Evolutionary conservation across 1,140 invertebrate species (phyloP), one percentile per base, ranked within the genome.

Genomic region (Drosophila malerkotliana): DNA sequence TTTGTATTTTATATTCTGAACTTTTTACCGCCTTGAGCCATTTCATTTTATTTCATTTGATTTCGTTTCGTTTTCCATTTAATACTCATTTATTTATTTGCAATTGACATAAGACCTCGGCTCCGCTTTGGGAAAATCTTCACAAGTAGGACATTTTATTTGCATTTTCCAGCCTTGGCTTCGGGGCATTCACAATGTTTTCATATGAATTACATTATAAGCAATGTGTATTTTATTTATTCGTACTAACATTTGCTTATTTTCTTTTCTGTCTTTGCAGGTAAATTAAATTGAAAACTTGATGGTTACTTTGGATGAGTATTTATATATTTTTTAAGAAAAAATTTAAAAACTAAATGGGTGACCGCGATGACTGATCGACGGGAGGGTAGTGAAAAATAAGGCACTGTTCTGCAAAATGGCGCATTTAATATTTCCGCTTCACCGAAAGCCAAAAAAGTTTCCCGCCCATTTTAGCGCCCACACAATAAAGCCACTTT

Each of bases 381-480:
- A 15, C 24, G 3, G 59, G 62, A 51, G 81, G 81, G 81, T 85
- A 80, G 77, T 84, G 81, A 84, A 80, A 84, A 84, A 84, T 84
- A 84, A 84, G 64, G 73, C 77, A 80, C 72, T 64, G 77, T 80
- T 77, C 77, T 66, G 64, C 81, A 84, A 84, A 84, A 77, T 85
- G 81, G 77, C 81, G 77, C 83, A 85, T 85, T 84, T 84, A 85
- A 85, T 85, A 84, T 85, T 84, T 84, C 81, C 81, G 72, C 72
- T 41, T 62, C 58, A 80, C 72, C 85, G n/a, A n/a, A 64, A 75
- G 51, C 74, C 62, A 54, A 41, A 62, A 62, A 41, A n/a, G 8
- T 44, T 14, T 44, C 49, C 44, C 24, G 44, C 41, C 30, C 41
- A 7, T 37, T 37, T 37, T 37, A 12, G 47, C 45, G 49, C 34